Evolutionary conservation across 2,797 vertebrate genomes (phyloP).

Genomic region (Todus mexicanus): DNA sequence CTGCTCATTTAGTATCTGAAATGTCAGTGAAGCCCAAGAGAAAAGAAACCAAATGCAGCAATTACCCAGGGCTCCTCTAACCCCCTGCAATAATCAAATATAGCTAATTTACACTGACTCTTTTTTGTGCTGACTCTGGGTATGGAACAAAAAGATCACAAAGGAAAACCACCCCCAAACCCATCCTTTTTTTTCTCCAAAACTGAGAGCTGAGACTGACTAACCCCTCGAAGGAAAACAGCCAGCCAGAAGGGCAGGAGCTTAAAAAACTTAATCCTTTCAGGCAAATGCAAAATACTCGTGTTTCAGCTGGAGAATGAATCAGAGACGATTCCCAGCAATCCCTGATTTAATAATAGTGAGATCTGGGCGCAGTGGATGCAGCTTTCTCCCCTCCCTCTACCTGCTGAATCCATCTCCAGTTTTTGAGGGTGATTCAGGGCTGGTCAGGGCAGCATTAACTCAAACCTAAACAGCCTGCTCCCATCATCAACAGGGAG

Average conservation of each 20-base stretch:
- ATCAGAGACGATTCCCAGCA: neutral
- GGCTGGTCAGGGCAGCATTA: neutral
- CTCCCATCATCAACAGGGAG: neutral
- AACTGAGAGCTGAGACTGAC: neutral
- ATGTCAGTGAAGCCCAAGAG: slow-evolving; percentile 32
- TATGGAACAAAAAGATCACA: neutral
- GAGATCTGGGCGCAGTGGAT: neutral
- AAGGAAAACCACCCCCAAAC: neutral
- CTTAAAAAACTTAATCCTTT: slow-evolving; percentile 15
- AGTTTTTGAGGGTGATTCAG: neutral
- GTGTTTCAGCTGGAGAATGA: slow-evolving; percentile 10
- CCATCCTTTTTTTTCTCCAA: neutral
- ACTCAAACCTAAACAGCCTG: neutral
- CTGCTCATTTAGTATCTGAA: slow-evolving; percentile 17
- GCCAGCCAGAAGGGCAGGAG: neutral
- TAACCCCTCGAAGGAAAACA: neutral
- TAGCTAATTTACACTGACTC: neutral
- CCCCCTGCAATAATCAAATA: neutral
- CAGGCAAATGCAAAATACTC: slow-evolving; percentile 17
- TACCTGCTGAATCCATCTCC: slow-evolving; percentile 18
- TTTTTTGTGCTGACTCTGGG: neutral
- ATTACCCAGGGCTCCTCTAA: neutral
- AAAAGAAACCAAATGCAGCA: neutral
- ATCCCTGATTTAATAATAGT: neutral
- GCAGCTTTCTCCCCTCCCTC: neutral